Base-by-base conservation (phyloP, 2,888 invertebrate genomes). In the Xestia ashworthii region DNA sequence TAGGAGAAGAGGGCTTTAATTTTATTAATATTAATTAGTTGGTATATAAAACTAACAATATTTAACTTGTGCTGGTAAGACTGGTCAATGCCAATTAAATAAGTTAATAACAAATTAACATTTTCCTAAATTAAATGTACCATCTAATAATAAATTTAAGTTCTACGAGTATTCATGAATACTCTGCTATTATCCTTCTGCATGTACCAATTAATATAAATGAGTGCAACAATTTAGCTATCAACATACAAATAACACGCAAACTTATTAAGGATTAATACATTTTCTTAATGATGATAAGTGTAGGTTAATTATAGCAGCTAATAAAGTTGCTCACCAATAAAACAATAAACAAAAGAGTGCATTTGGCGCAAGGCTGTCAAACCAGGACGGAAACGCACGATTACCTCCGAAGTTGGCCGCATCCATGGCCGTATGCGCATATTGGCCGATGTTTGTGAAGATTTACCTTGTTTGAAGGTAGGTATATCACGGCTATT, bases 301-400 rank as follows among this genome's bases (percentile, higher is more conserved):
- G 3, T 4, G 41, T 5, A 44, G 12, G 50, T 14, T n/a, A 46
- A 48, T 77, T 0, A 64, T 32, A 25, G 0, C 71, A 55, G 5
- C 8, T 32, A 32, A 38, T 72, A 44, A 50, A 65, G 32, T 16
- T 19, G 6, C 12, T n/a, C 22, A 32, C 41, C 5, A 64, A 62
- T 82, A 58, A 78, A 69, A 74, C 67, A 79, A 68, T 19, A 67
- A 76, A 81, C 84, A 86, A 88, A 81, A 71, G 69, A 70, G 19
- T 76, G 64, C 76, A 87, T 88, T 81, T 77, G 53, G 88, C 82
- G 72, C 87, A 87, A 87, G 87, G 87, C 73, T 87, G 64, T 71
- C 60, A 66, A 82, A 86, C 62, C 71, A 4, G 87, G 73, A 87
- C 85, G 87, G 87, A 87, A 85, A 80, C 50, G 65, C 76, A 75